These are phyloP conservation scores for Alligator mississippiensis DNA, from an alignment of 2,113 vertebrate species.

Conservation along the genomic window DNA sequence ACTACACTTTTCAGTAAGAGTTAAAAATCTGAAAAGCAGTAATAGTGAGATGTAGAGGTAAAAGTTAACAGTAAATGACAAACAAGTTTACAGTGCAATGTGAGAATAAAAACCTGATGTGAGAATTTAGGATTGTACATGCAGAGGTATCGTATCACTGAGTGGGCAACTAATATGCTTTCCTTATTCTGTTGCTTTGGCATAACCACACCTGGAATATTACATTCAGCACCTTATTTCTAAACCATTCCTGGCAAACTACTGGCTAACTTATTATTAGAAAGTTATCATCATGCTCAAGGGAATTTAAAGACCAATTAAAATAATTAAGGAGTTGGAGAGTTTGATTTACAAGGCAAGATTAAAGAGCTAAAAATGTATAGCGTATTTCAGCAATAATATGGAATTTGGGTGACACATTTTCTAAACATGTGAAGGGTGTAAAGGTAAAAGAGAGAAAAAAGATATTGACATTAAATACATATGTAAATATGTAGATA, in stretches of 20 bases:
- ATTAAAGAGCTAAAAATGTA: constrained; percentile 67
- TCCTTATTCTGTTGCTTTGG: constrained; percentile 32
- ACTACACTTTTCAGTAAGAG: background rate
- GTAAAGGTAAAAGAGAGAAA: constrained; percentile 36
- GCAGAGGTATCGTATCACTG: background rate
- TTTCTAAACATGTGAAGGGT: constrained; percentile 43
- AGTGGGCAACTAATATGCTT: background rate
- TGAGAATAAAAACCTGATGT: background rate
- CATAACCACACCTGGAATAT: background rate
- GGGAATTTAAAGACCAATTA: constrained; percentile 65
- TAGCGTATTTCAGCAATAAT: constrained; percentile 58
- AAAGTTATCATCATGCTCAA: constrained; percentile 46
- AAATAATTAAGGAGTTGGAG: constrained; percentile 69
- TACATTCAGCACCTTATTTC: background rate
- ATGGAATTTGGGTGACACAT: constrained; percentile 40
- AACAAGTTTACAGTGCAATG: background rate
- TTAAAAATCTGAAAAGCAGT: background rate
- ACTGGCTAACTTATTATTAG: constrained; percentile 55
- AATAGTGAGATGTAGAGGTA: background rate
- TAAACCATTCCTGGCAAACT: constrained; percentile 60
- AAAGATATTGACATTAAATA: constrained; percentile 2
- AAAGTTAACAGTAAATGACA: background rate
- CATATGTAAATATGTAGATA: background rate
- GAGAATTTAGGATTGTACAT: background rate
- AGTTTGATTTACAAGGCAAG: constrained; percentile 63